Evolutionary conservation across 37 sponge, comb jelly and placozoan species (phyloP).

Genomic region (Tethya wilhelma): DNA sequence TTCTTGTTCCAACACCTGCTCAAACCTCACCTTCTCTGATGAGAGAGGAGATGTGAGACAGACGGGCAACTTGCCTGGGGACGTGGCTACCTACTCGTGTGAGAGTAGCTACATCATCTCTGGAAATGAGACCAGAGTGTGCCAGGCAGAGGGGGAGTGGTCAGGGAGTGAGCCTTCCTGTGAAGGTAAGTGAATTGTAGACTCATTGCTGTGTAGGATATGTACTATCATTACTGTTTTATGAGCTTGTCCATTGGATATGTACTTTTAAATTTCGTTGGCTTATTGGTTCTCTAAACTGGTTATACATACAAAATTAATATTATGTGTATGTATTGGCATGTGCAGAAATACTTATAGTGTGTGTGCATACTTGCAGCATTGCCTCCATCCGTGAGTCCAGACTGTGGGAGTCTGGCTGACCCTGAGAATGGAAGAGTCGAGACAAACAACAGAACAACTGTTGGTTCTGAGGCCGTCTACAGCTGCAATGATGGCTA

Average conservation of each 20-base stretch:
- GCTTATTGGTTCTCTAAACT: too few relatives aligned
- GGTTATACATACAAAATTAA: neutral
- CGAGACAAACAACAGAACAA: neutral
- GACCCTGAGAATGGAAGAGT: constrained; percentile 41
- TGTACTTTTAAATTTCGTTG: too few relatives aligned
- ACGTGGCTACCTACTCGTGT: neutral
- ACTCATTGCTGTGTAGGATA: too few relatives aligned
- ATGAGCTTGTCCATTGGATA: too few relatives aligned
- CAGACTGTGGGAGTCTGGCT: constrained; percentile 45
- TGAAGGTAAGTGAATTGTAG: constrained; percentile 58
- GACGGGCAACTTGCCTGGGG: constrained; percentile 3
- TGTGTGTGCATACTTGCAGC: neutral
- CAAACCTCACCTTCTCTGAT: neutral
- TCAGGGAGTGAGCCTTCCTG: constrained; percentile 51
- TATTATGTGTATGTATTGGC: constrained; percentile 13
- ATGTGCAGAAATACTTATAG: neutral
- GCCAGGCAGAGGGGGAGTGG: constrained; percentile 58
- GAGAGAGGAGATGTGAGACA: neutral
- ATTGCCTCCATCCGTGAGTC: neutral
- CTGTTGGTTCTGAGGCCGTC: neutral
- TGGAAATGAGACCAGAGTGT: constrained; percentile 37
- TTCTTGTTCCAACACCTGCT: constrained; percentile 3
- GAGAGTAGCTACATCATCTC: constrained; percentile 29
- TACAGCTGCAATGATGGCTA: constrained; percentile 48
- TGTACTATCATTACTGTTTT: too few relatives aligned